Conservation (phyloP, 2,797 vertebrate species). For the Streptopelia turtur region DNA sequence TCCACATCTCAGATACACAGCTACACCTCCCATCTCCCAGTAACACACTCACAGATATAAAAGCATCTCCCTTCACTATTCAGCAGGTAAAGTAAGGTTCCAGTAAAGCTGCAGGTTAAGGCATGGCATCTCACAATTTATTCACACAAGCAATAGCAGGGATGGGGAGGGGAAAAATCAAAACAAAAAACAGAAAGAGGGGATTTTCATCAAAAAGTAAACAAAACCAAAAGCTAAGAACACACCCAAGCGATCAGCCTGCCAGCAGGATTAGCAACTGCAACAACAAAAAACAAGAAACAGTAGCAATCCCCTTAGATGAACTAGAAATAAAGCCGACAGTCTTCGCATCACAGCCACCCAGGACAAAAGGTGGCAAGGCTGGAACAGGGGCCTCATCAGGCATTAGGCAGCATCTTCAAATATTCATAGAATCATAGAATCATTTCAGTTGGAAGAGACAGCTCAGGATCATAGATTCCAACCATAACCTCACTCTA, state of each 20-base stretch:
- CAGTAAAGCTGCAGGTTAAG: neutral
- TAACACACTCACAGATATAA: neutral
- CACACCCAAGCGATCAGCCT: neutral
- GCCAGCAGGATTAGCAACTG: neutral
- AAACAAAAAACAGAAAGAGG: neutral
- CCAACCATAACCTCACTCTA: no score
- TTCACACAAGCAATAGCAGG: neutral
- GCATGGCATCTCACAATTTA: neutral
- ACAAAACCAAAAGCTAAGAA: neutral
- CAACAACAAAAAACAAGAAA: neutral
- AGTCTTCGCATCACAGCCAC: neutral
- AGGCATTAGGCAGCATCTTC: neutral
- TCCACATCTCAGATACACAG: neutral
- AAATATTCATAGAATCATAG: neutral
- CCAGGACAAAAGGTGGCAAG: neutral
- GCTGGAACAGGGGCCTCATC: neutral
- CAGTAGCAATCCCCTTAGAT: neutral
- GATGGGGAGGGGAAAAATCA: neutral
- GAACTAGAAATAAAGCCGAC: neutral
- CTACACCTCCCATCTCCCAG: neutral
- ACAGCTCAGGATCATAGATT: no score
- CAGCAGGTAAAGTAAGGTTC: neutral
- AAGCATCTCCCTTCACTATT: neutral
- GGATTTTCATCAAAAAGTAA: neutral
- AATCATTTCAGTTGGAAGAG: no score